Evolutionary conservation across 2,797 vertebrate genomes (phyloP).

Genomic region (Corythornis leucogaster): DNA sequence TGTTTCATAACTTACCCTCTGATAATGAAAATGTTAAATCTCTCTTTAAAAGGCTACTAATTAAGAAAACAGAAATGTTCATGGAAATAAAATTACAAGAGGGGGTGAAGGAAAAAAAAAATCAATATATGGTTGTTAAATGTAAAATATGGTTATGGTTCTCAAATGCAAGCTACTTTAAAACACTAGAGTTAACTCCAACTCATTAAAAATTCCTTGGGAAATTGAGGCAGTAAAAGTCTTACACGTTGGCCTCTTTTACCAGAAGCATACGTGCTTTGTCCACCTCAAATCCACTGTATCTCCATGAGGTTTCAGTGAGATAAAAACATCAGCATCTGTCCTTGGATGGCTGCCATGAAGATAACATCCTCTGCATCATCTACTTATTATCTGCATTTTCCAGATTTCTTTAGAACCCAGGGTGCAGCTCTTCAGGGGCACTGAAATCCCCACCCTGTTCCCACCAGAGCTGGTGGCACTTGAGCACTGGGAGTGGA

Average conservation of each 20-base stretch:
- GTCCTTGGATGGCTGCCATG: not conserved
- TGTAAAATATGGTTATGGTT: slow-evolving; percentile 51
- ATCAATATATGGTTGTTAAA: slow-evolving; percentile 83
- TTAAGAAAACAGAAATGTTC: slow-evolving; percentile 83
- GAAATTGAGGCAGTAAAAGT: slow-evolving; percentile 75
- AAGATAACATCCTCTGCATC: not conserved
- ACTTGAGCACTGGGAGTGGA: not conserved
- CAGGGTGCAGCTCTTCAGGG: fast-evolving
- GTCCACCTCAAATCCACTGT: not conserved
- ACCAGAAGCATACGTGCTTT: not conserved
- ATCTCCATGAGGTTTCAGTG: not conserved
- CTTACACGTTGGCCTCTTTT: slow-evolving; percentile 37
- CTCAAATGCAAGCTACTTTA: slow-evolving; percentile 77
- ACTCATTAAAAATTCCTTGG: slow-evolving; percentile 76
- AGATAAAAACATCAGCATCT: not conserved
- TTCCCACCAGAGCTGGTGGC: not conserved
- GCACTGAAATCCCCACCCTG: not conserved
- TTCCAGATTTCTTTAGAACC: not conserved
- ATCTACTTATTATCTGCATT: not conserved
- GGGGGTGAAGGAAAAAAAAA: slow-evolving; percentile 2
- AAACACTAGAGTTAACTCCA: slow-evolving; percentile 68
- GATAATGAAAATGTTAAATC: slow-evolving; percentile 77
- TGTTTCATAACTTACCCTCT: slow-evolving; percentile 61
- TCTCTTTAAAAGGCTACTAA: slow-evolving; percentile 82
- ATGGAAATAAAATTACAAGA: slow-evolving; percentile 78